Percentiles rank a stretch among this genome's conserved stretches.
Conservation (phyloP, 1,140 invertebrate genomes). For the Chlorops oryzae region DNA sequence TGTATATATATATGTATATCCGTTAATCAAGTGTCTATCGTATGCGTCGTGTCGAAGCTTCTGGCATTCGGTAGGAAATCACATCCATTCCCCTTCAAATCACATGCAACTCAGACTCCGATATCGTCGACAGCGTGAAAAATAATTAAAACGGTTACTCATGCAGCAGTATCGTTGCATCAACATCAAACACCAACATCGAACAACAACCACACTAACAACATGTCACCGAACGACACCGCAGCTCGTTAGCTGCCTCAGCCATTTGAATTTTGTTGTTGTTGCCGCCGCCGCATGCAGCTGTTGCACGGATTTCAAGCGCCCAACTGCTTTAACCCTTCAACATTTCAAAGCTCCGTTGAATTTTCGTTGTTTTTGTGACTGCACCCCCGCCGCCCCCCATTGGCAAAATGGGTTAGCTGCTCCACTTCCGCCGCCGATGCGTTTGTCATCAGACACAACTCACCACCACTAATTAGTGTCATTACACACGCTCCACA, state of each 20-base stretch:
- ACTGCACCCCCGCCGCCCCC: background rate
- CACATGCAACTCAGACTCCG: constrained; percentile 8
- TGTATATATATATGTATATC: too few species aligned
- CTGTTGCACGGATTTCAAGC: background rate
- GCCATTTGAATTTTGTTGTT: background rate
- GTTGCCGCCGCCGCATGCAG: background rate
- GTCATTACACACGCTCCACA: constrained; percentile 26
- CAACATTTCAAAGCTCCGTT: background rate
- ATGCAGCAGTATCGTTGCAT: too few species aligned
- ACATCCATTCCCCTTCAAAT: too few species aligned
- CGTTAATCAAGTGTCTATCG: too few species aligned
- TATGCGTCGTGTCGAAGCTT: too few species aligned
- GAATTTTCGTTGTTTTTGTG: background rate
- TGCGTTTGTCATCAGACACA: constrained; percentile 42
- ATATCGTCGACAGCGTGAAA: constrained; percentile 7
- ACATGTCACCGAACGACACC: constrained; percentile 4
- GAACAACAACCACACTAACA: background rate
- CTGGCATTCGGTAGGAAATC: too few species aligned
- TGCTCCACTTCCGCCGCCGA: constrained; percentile 3
- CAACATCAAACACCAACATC: too few species aligned
- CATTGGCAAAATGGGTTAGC: background rate
- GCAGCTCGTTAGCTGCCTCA: constrained; percentile 9
- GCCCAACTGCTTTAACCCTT: background rate
- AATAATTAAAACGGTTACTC: constrained; percentile 8
- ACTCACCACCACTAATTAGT: constrained; percentile 46